These are phyloP conservation scores for Morelia viridis DNA, from an alignment of 2,797 vertebrate genomes.

Conservation along the genomic window DNA sequence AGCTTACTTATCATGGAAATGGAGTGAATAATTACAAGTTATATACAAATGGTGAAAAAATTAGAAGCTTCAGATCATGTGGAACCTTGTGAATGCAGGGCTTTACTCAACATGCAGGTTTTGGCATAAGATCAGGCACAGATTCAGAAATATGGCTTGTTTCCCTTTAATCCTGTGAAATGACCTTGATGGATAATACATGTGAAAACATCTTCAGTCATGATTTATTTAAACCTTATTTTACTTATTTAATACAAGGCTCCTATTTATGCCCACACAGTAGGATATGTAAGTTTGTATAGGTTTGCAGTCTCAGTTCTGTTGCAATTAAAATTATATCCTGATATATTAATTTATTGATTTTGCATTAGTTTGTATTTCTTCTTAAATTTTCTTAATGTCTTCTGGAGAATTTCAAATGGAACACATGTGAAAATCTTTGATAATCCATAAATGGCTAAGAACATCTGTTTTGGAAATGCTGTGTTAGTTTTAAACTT, in stretches of 20 bases:
- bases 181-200: neutral
- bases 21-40: neutral
- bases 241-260: neutral
- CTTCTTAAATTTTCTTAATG: neutral
- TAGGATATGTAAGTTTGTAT: neutral
- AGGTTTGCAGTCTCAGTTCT: neutral
- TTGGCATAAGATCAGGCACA: neutral
- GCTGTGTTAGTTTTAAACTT: constrained; percentile 6
- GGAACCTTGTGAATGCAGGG: neutral
- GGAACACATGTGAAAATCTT: neutral
- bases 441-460: neutral
- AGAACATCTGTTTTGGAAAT: neutral
- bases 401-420: neutral
- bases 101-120: neutral
- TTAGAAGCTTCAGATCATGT: neutral
- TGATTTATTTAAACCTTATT: neutral
- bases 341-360: neutral
- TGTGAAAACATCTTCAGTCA: neutral
- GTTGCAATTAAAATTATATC: neutral
- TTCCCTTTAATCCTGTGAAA: neutral
- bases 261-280: neutral
- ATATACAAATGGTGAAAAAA: neutral
- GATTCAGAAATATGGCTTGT: neutral
- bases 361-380: neutral
- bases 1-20: neutral